Percentiles rank a stretch among this genome's conserved stretches.
These are phyloP conservation scores for Gymnocephalus cernua DNA, from an alignment of 2,113 vertebrate genomes.

Conservation along the genomic window DNA sequence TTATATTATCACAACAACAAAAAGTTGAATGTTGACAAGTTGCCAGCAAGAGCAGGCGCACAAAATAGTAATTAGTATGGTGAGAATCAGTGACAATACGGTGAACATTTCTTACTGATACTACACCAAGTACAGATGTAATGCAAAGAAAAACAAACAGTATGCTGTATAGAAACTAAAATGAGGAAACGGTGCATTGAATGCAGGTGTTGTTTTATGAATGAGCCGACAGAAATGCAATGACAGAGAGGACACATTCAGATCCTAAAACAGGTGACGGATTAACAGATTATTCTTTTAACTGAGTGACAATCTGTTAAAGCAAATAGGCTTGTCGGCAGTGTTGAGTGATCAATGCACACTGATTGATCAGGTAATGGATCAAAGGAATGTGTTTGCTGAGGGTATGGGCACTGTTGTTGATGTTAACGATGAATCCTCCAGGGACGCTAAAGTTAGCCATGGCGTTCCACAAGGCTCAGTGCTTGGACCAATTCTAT, in stretches of 20 bases:
- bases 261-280: not conserved
- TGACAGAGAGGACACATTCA: not conserved
- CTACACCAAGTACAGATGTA: not conserved
- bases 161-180: not conserved
- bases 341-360: conserved; percentile 20
- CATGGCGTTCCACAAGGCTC: no score
- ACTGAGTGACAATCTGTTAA: not conserved
- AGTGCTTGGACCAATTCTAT: no score
- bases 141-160: not conserved
- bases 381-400: not conserved
- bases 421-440: no score
- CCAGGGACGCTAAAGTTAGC: no score
- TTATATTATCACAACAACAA: not conserved
- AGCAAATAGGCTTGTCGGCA: not conserved
- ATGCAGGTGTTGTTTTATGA: not conserved
- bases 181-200: not conserved
- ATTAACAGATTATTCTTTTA: conserved; percentile 25
- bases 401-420: not conserved
- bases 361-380: conserved; percentile 31
- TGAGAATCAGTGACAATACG: not conserved
- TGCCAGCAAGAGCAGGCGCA: not conserved
- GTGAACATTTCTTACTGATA: no score
- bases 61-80: not conserved
- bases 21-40: not conserved
- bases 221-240: not conserved